Percentiles rank a stretch among this genome's conserved stretches.
phyloP scores from a whole-genome alignment of 2,113 vertebrate genomes.

The Meriones unguiculatus region DNA sequence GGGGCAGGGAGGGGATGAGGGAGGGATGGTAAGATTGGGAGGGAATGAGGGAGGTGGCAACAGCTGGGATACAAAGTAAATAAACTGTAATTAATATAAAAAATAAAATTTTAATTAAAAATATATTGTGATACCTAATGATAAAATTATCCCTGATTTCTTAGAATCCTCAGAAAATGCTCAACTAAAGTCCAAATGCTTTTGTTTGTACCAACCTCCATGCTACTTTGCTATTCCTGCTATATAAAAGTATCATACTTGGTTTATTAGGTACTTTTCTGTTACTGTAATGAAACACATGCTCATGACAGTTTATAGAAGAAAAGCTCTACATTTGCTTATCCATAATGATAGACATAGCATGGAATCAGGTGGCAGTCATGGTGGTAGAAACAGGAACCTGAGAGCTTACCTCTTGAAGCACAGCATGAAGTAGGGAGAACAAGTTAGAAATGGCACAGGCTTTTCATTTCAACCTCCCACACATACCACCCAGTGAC shows the following conservation, averaged over 20 bases:
- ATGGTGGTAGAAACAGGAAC: no score
- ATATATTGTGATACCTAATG: no score
- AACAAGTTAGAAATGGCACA: not conserved
- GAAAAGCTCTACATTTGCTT: not conserved
- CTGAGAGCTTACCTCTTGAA: no score
- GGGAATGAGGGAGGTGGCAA: no score
- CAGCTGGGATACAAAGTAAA: no score
- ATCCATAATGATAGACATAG: not conserved
- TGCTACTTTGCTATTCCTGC: not conserved
- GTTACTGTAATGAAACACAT: no score
- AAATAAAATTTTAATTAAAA: no score
- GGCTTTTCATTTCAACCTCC: not conserved
- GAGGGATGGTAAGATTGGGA: no score
- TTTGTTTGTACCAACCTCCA: not conserved
- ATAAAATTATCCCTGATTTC: not conserved
- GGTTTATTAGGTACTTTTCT: not conserved
- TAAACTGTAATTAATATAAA: no score
- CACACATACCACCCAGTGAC: fast-evolving
- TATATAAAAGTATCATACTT: not conserved
- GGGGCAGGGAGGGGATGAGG: no score
- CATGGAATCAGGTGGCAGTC: no score
- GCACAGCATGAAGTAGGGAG: not conserved
- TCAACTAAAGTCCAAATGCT: not conserved
- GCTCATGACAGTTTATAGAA: not conserved
- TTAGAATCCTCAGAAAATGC: not conserved